Base-by-base conservation (phyloP, 1,140 invertebrate genomes). In the Scaptomyza pallida region DNA sequence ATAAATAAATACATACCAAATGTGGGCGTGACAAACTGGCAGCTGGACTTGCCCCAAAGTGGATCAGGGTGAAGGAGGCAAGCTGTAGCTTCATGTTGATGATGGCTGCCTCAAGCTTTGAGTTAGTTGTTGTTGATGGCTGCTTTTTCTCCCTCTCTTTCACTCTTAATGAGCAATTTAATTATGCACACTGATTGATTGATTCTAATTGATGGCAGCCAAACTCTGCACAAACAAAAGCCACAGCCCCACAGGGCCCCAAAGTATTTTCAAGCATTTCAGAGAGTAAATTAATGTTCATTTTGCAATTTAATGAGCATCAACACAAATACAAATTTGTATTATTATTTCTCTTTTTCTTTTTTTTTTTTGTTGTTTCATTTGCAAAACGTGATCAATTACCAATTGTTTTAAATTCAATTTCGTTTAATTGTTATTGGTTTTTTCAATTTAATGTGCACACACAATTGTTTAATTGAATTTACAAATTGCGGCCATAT, bases 121-220 rank as follows among this genome's bases (percentile, higher is more conserved):
- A n/a, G 37, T 35, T 30, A 56, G 68, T 61, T 68, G 37, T 50
- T 76, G 26, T 13, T 64, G 13, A n/a, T 33, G 45, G 5, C 12
- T 54, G 23, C 47, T n/a, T 43, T 17, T 35, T 4, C 23, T 3
- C 2, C 23, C 23, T 26, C 23, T 26, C 23, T 26, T 30, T 40
- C 13, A 23, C 70, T 48, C 57, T 62, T 83, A 85, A 85, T 85
- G 75, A 76, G 80, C 72, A 79, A 76, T 70, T 83, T 76, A 85
- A 85, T 79, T 85, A 85, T 85, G 80, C 72, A 73, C 35, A 62
- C 62, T 85, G 76, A 85, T 85, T 85, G 80, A 85, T 85, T 79
- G 80, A 63, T 76, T 69, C 61, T 76, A 76, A 85, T 85, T 76
- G 56, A 65, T 67, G 79, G 21, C 65, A 63, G 13, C 45, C 17